Conservation (phyloP, 2,888 invertebrate genomes). For the Lymantria dispar region DNA sequence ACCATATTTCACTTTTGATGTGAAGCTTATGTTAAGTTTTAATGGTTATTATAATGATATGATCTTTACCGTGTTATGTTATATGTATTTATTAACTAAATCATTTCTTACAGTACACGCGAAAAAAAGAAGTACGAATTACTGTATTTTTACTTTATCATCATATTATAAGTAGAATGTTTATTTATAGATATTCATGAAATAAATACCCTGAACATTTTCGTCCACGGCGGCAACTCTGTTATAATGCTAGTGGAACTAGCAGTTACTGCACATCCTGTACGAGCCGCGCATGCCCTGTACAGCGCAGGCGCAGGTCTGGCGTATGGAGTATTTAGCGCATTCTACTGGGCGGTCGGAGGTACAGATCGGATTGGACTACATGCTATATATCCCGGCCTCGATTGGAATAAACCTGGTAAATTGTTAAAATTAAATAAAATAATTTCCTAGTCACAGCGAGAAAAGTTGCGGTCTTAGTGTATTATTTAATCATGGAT, state of each 20-base stretch:
- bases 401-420: constrained; percentile 89
- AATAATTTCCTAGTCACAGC: neutral
- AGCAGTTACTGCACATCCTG: constrained; percentile 87
- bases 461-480: too few relatives aligned
- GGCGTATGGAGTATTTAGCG: constrained; percentile 75
- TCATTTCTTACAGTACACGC: too few relatives aligned
- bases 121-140: too few relatives aligned
- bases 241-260: constrained; percentile 88
- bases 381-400: constrained; percentile 87
- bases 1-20: too few relatives aligned
- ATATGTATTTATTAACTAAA: too few relatives aligned
- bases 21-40: too few relatives aligned
- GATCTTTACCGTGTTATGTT: too few relatives aligned
- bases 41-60: too few relatives aligned
- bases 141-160: too few relatives aligned
- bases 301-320: constrained; percentile 84
- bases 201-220: constrained; percentile 85
- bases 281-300: constrained; percentile 85
- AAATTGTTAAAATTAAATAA: constrained; percentile 3
- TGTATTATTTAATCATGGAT: too few relatives aligned
- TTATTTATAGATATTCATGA: constrained; percentile 78
- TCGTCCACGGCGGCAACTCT: constrained; percentile 90
- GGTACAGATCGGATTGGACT: constrained; percentile 79
- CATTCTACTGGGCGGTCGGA: constrained; percentile 72
- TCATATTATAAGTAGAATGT: neutral